These are phyloP conservation scores for Folsomia manolachei DNA, from an alignment of 2,888 invertebrate species.

Conservation along the genomic window DNA sequence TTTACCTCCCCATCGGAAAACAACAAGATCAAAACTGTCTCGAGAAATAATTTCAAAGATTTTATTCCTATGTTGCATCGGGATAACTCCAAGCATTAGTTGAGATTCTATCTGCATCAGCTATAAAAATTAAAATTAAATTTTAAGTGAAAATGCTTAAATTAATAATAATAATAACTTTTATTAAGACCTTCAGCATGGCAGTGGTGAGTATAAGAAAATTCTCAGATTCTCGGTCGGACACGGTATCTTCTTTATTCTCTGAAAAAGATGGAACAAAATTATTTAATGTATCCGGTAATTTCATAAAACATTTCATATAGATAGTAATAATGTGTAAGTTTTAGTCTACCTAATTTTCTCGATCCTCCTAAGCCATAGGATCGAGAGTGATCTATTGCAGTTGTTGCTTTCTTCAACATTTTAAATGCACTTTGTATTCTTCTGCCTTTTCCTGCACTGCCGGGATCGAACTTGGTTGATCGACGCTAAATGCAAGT, in stretches of 20 bases:
- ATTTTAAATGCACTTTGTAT: conserved; percentile 69
- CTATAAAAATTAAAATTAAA: too few relatives aligned
- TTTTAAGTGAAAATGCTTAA: too few relatives aligned
- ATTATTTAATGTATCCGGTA: too few relatives aligned
- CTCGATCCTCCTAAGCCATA: conserved; percentile 44
- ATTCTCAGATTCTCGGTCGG: conserved; percentile 78
- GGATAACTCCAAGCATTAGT: conserved; percentile 78
- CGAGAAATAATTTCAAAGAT: conserved; percentile 80
- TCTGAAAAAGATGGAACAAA: conserved; percentile 52
- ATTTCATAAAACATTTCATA: background rate
- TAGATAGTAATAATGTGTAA: background rate
- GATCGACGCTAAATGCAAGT: conserved; percentile 3
- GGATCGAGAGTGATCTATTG: conserved; percentile 76
- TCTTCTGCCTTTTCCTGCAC: conserved; percentile 2
- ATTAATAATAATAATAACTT: too few relatives aligned
- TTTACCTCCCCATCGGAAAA: conserved; percentile 79
- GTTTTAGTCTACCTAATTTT: conserved; percentile 24
- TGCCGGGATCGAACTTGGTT: background rate
- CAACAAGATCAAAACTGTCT: conserved; percentile 78
- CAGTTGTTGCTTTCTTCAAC: conserved; percentile 78
- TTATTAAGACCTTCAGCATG: too few relatives aligned
- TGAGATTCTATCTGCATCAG: conserved; percentile 84
- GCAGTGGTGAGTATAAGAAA: conserved; percentile 79
- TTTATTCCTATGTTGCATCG: conserved; percentile 72
- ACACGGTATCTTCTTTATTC: conserved; percentile 62